Evolutionary conservation across 2,888 invertebrate genomes (phyloP).

Genomic region (Phragmatobia fuliginosa): DNA sequence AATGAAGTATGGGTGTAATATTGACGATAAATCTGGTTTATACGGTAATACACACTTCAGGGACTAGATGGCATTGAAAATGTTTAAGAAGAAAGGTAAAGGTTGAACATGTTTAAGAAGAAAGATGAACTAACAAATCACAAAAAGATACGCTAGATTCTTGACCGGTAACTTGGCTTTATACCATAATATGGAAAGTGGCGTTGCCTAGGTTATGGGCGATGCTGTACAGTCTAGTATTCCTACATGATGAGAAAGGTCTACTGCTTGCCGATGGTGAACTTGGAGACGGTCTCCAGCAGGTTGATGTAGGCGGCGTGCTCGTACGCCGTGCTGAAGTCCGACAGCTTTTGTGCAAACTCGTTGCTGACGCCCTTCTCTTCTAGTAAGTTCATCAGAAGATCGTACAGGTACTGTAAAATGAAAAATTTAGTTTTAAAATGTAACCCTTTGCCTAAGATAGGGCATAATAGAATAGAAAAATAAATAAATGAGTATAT

Average conservation of each 20-base stretch:
- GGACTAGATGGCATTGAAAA: no score
- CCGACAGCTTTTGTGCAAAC: constrained; percentile 95
- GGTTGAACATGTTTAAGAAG: background rate
- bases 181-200: background rate
- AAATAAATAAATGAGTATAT: no score
- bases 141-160: no score
- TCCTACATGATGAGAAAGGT: constrained; percentile 21
- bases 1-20: background rate
- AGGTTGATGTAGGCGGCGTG: constrained; percentile 96
- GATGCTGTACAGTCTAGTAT: constrained; percentile 18
- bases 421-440: constrained; percentile 6
- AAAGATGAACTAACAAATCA: background rate
- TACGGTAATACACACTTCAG: no score
- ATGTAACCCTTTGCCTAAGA: background rate
- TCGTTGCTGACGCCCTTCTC: constrained; percentile 98
- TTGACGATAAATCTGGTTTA: no score
- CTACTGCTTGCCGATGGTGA: constrained; percentile 89
- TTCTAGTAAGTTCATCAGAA: constrained; percentile 97
- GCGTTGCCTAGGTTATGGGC: background rate
- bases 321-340: constrained; percentile 96
- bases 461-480: background rate
- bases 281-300: constrained; percentile 94
- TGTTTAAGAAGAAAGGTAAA: background rate
- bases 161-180: background rate
- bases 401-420: constrained; percentile 96